phyloP scores from a whole-genome alignment of 2,113 vertebrate genomes.

The Enhydra lutris region DNA sequence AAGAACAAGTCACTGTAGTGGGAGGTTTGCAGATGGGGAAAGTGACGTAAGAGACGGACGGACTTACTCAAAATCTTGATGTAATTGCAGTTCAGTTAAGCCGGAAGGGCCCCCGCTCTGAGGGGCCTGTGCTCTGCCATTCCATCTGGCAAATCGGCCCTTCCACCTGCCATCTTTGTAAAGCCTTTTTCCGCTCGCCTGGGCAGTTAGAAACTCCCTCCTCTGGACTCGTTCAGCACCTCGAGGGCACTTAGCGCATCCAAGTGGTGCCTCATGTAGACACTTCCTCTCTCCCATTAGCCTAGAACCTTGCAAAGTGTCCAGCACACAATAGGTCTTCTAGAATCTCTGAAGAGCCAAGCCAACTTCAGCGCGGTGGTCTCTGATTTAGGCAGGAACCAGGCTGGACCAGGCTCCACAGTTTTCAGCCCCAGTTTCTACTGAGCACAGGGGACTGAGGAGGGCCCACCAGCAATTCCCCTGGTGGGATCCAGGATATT shows the following conservation, averaged over 20 bases:
- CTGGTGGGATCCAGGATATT: too few relatives aligned
- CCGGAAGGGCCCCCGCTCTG: neutral
- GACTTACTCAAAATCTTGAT: neutral
- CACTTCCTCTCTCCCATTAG: neutral
- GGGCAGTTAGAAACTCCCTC: neutral
- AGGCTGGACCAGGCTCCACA: neutral
- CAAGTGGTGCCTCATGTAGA: rapidly evolving
- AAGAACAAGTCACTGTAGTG: neutral
- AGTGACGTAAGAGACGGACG: neutral
- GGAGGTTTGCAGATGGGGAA: neutral
- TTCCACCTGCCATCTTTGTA: neutral
- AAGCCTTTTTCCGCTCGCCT: neutral
- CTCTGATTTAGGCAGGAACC: neutral
- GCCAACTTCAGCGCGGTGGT: neutral
- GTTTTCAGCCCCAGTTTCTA: neutral
- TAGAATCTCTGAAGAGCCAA: neutral
- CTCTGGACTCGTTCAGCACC: neutral
- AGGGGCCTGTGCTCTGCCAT: neutral
- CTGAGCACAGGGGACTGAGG: neutral
- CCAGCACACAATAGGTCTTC: neutral
- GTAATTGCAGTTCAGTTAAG: neutral
- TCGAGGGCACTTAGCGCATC: neutral
- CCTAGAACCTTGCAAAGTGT: neutral
- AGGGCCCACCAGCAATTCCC: neutral
- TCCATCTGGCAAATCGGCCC: neutral